phyloP scores from a whole-genome alignment of 2,113 vertebrate genomes.

The Psophia crepitans region DNA sequence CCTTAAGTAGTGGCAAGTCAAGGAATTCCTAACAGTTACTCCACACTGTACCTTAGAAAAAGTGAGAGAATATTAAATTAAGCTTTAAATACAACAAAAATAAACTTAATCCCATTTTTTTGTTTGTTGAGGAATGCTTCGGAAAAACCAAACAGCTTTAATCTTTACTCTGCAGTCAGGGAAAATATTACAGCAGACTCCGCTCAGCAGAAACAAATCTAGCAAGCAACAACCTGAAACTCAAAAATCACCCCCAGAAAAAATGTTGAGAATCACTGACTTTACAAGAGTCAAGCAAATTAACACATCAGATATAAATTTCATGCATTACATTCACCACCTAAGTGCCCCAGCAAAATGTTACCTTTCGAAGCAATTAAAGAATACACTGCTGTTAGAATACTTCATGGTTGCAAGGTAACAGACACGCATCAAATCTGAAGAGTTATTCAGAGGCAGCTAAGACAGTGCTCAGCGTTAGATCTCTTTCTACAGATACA shows the following conservation, averaged over 20 bases:
- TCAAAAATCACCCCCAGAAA: neutral
- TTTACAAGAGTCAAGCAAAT: neutral
- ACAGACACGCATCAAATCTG: neutral
- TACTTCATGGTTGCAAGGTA: neutral
- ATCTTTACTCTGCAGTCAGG: neutral
- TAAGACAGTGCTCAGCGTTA: neutral
- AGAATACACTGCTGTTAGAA: neutral
- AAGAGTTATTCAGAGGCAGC: neutral
- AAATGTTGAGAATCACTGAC: neutral
- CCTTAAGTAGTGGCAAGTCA: neutral
- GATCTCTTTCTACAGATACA: neutral
- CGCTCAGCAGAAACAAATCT: neutral
- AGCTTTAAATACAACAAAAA: neutral
- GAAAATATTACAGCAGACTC: neutral
- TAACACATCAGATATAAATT: neutral
- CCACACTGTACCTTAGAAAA: neutral
- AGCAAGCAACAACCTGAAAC: neutral
- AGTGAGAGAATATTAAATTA: neutral
- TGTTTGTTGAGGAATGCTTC: neutral
- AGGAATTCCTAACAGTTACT: neutral
- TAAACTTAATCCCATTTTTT: neutral
- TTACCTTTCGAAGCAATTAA: neutral
- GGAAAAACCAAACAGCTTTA: neutral
- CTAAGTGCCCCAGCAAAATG: neutral
- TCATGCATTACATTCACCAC: neutral